A percentile compares a stretch with the other conserved stretches of the same genome.
Evolutionary conservation across 2,113 vertebrate genomes (phyloP).

Genomic region (Trematocara variabile): DNA sequence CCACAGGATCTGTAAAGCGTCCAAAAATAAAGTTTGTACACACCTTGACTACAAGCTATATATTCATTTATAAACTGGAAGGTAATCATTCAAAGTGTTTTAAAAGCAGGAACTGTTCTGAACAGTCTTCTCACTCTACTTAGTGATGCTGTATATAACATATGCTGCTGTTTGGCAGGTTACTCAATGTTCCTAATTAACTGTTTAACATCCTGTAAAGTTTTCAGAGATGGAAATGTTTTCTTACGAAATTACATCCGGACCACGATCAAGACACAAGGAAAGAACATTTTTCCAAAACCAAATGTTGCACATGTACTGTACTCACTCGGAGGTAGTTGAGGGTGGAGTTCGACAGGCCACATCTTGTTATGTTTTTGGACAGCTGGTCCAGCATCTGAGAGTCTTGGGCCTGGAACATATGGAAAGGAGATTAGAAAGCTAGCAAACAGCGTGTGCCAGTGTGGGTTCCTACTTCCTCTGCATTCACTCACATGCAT

Average conservation of each 20-base stretch:
- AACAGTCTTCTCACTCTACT: not conserved
- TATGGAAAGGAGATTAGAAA: not conserved
- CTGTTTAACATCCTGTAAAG: not conserved
- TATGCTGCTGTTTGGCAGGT: not conserved
- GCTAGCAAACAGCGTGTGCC: not conserved
- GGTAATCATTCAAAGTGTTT: not conserved
- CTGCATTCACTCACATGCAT: slow-evolving; percentile 86
- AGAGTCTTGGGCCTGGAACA: slow-evolving; percentile 90
- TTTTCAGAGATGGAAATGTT: not conserved
- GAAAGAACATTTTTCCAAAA: not conserved
- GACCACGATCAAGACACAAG: not conserved
- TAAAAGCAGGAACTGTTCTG: not conserved
- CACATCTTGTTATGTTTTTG: slow-evolving; percentile 98
- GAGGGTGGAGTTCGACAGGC: slow-evolving; percentile 96
- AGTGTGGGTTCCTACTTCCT: not conserved
- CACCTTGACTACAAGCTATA: not conserved
- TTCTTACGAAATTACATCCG: not conserved
- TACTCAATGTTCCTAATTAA: not conserved
- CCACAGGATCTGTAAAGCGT: not conserved
- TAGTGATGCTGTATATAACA: not conserved
- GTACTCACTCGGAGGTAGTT: slow-evolving; percentile 98
- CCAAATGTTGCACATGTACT: not conserved
- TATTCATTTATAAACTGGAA: not conserved
- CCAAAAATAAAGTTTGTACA: not conserved
- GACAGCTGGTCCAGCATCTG: slow-evolving; percentile 99